A percentile compares a stretch with the other conserved stretches of the same genome.
Evolutionary conservation across 2,113 vertebrate species (phyloP).

Genomic region (Psittacula cyanocephala): DNA sequence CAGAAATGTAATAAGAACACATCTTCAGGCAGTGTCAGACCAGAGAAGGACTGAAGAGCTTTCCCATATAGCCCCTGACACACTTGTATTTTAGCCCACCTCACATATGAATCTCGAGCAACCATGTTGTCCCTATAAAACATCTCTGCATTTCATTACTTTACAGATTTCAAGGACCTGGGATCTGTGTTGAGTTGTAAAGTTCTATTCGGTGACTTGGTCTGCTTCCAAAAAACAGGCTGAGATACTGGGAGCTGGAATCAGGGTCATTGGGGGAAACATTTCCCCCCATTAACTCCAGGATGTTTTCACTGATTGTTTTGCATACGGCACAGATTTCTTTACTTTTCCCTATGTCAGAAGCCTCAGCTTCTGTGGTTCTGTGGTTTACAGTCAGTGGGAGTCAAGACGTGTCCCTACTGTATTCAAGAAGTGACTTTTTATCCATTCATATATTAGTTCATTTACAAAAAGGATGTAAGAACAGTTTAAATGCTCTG

Average conservation of each 20-base stretch:
- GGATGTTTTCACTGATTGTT: not conserved
- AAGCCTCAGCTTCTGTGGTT: not conserved
- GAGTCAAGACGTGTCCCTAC: not conserved
- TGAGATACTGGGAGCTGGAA: not conserved
- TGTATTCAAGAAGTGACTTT: not conserved
- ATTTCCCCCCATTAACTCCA: not conserved
- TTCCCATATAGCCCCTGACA: not conserved
- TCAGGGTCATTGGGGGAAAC: not conserved
- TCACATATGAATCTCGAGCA: not conserved
- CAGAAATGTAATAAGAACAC: not conserved
- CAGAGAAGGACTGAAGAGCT: not conserved
- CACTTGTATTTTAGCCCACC: not conserved
- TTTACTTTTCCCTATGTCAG: not conserved
- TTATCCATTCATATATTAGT: not conserved
- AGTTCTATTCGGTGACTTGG: not conserved
- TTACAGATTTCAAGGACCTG: not conserved
- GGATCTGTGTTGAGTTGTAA: not conserved
- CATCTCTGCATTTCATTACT: not conserved
- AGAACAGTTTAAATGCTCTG: not conserved
- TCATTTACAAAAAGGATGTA: conserved; percentile 27
- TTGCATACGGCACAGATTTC: not conserved
- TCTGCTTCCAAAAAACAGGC: not conserved
- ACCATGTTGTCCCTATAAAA: not conserved
- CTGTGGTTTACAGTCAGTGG: not conserved
- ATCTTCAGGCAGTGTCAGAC: not conserved